phyloP scores from a whole-genome alignment of 2,888 invertebrate genomes.

The Meandrusa payeni region DNA sequence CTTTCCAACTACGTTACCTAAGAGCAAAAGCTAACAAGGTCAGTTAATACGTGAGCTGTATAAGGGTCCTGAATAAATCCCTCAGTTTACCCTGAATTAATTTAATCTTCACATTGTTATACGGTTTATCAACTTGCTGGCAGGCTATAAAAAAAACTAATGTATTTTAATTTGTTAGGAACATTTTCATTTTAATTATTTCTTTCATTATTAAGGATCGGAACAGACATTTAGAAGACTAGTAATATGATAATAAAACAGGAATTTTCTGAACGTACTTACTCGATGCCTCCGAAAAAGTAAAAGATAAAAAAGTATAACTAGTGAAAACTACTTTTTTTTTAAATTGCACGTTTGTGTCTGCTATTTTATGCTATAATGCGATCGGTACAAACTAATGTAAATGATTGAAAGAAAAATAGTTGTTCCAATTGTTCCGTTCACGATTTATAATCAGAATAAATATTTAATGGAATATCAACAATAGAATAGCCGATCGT shows the following conservation, averaged over 20 bases:
- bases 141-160: neutral
- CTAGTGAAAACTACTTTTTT: too few species aligned
- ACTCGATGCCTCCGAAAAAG: too few species aligned
- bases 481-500: constrained; percentile 1
- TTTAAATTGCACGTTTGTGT: too few species aligned
- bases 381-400: too few species aligned
- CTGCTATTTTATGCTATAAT: too few species aligned
- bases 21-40: too few species aligned
- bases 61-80: neutral
- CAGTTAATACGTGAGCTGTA: constrained; percentile 4
- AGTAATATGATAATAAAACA: neutral
- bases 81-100: neutral
- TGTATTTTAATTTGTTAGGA: constrained; percentile 1
- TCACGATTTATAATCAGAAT: constrained; percentile 4
- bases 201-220: neutral
- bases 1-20: neutral
- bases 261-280: too few species aligned
- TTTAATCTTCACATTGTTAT: constrained; percentile 1
- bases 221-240: constrained; percentile 2
- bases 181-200: neutral
- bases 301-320: too few species aligned
- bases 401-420: too few species aligned
- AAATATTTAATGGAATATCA: constrained; percentile 4
- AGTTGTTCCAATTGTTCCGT: constrained; percentile 2
- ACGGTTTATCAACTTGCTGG: too few species aligned